Conservation (phyloP, 2,797 vertebrate species). For the Gymnopithys bicolor region DNA sequence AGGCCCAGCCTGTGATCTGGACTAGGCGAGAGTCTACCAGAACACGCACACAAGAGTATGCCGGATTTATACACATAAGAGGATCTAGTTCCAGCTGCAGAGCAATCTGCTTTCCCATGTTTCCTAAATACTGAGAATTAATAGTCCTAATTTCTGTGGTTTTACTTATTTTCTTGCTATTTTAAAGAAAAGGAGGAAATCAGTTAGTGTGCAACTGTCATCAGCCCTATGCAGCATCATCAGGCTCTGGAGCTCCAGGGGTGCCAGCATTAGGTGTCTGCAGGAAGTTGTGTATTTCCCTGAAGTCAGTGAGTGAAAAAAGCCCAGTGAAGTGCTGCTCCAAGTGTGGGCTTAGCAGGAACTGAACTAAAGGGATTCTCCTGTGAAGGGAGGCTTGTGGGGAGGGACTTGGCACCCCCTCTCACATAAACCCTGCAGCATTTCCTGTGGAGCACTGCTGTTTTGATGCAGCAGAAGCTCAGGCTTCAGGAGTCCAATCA, state of each 20-base stretch:
- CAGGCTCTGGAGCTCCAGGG: background rate
- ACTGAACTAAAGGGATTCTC: background rate
- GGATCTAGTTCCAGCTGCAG: background rate
- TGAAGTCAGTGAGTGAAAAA: fast-evolving
- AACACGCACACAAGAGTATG: background rate
- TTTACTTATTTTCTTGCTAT: background rate
- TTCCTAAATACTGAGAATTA: background rate
- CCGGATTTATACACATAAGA: no score
- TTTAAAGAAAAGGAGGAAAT: background rate
- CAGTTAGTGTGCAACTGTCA: background rate
- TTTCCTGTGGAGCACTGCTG: background rate
- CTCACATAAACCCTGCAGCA: background rate
- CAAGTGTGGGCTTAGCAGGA: background rate
- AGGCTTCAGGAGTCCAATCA: constrained; percentile 35
- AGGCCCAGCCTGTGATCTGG: background rate
- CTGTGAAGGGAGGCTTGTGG: background rate
- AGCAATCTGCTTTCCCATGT: background rate
- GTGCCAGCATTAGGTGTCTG: background rate
- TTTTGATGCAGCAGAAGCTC: background rate
- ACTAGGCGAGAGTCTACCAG: background rate
- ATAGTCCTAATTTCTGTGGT: background rate
- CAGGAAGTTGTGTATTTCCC: background rate
- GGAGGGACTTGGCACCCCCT: background rate
- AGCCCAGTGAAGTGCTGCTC: background rate
- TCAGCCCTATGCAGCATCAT: background rate